Base-by-base conservation (phyloP, 2,888 invertebrate species). In the Lepidochitona cinerea region DNA sequence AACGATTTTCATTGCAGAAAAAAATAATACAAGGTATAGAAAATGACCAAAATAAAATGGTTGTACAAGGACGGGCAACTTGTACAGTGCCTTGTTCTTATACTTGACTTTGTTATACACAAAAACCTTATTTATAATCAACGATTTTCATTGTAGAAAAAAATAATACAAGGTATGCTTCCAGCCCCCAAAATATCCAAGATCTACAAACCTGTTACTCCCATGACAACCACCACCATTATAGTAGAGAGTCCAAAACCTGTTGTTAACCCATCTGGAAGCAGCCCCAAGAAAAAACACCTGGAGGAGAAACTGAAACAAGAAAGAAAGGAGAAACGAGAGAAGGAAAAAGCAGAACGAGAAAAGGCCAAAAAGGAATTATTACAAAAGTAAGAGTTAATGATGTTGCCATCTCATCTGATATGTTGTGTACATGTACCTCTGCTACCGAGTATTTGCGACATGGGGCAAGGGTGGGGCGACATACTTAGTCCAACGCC, bases 161-260 rank as follows among this genome's bases (percentile, higher is more conserved):
- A 49, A 23, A 49, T 49, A 4, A 49, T 49, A n/a, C 14, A 59
- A 59, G 59, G 59, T 29, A 14, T 59, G 14, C 14, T 66, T 18
- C n/a, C 66, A 12, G 35, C 37, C n/a, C 66, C 66, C 1, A n/a
- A 32, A 29, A 14, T 49, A 32, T 68, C 49, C 29, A 68, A 29
- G 32, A 37, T 49, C 7, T 68, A 66, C 37, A 72, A 72, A 53
- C 68, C 67, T 26, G 23, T 37, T 32, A 37, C 66, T n/a, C 72
- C 67, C 14, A 35, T 52, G 23, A 72, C 68, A 5, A 75, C 77
- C 23, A 81, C 82, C 71, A 85, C 85, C 26, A 87, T 87, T 53
- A 83, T 87, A 36, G 87, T 87, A n/a, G 81, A 83, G 59, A 86
- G 86, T 75, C 87, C 85, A 29, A 85, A 84, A 1, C 86, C 86